phyloP scores from a whole-genome alignment of 2,113 vertebrate genomes.

The Camelus dromedarius region DNA sequence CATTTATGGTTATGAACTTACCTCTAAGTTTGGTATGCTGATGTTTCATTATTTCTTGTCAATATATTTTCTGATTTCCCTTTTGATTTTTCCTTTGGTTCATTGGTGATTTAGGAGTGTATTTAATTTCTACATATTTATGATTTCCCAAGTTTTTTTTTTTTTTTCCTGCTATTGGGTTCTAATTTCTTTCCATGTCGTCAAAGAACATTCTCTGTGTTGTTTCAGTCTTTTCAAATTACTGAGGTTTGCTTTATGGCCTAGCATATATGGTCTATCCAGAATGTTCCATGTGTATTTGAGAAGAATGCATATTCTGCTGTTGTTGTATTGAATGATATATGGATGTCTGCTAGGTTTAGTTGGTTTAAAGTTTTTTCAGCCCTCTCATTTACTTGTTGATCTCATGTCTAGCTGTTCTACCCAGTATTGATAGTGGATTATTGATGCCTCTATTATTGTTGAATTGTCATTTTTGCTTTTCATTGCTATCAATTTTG shows the following conservation, averaged over 20 bases:
- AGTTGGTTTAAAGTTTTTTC: background rate
- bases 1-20: background rate
- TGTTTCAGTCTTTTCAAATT: background rate
- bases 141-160: background rate
- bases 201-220: background rate
- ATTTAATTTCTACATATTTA: background rate
- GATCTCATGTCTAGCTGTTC: background rate
- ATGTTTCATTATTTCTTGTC: background rate
- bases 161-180: background rate
- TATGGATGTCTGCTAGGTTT: background rate
- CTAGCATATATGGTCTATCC: background rate
- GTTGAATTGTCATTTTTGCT: background rate
- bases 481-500: conserved; percentile 24
- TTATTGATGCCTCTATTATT: background rate
- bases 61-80: background rate
- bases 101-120: background rate
- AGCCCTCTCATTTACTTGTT: background rate
- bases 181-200: background rate
- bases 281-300: background rate
- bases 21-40: background rate
- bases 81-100: background rate
- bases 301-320: background rate
- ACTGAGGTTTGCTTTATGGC: background rate
- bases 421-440: background rate
- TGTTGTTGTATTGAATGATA: background rate